These are phyloP conservation scores for Lasiurus borealis DNA, from an alignment of 2,113 vertebrate genomes.

Conservation along the genomic window DNA sequence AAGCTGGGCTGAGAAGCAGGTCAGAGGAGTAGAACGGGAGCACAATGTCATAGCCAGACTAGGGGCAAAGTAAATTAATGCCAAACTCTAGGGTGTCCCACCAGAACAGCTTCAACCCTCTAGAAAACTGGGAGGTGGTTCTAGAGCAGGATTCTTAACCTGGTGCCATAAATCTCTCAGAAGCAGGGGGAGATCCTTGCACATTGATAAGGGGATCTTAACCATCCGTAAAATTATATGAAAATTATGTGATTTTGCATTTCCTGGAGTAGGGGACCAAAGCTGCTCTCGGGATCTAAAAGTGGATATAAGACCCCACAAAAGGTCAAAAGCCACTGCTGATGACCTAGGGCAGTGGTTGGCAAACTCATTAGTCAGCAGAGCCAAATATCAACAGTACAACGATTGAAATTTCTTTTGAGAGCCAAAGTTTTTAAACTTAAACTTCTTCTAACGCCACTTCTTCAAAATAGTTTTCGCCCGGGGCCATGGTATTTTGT, in stretches of 20 bases:
- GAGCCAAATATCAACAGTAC: too few species aligned
- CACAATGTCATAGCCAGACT: not conserved
- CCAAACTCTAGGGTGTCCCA: not conserved
- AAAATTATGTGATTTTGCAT: slow-evolving; percentile 17
- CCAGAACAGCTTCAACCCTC: not conserved
- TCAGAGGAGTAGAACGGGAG: not conserved
- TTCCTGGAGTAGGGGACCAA: not conserved
- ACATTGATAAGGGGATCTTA: not conserved
- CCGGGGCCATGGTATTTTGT: too few species aligned
- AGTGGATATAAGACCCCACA: not conserved
- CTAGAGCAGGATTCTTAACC: not conserved
- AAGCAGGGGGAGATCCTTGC: not conserved
- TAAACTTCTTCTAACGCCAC: too few species aligned
- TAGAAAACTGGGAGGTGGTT: not conserved
- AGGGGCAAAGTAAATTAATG: not conserved
- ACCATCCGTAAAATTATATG: not conserved
- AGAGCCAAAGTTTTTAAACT: too few species aligned
- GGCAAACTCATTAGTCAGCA: too few species aligned
- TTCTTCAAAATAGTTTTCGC: too few species aligned
- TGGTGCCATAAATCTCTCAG: not conserved
- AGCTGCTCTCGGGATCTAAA: not conserved
- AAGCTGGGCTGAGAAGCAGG: too few species aligned
- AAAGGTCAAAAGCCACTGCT: not conserved
- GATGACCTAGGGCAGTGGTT: not conserved
- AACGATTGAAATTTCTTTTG: too few species aligned